Base-by-base conservation (phyloP, 2,888 invertebrate species). In the Melieria omissa region DNA sequence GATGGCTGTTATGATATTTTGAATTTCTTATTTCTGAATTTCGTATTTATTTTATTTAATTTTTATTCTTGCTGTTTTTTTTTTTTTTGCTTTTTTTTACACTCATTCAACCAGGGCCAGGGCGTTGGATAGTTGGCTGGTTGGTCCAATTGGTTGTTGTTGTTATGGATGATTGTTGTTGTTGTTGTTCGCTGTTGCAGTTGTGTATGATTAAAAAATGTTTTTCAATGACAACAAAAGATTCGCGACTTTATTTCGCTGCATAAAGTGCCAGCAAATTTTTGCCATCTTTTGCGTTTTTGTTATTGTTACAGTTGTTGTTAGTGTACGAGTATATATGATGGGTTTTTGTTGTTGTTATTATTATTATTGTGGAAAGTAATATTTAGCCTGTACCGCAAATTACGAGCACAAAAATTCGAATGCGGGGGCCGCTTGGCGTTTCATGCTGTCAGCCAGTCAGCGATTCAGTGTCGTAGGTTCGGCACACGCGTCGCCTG, bases 381-480 rank as follows among this genome's bases (percentile, higher is more conserved):
- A 49, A 67, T 67, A 67, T 67, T 67, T 44, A 60, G 67, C 14
- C 58, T 49, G n/a, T 58, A 67, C 67, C 60, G 60, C 60, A 61
- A 60, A 67, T 67, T 67, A 44, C 60, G 29, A 52, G 52, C 49
- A 46, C 58, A 47, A 46, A 41, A 42, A 58, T n/a, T 12, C n/a
- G 58, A 42, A 9, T 58, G 58, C 29, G 47, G 46, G 55, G 66
- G 58, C 47, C 29, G 29, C 29, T 2, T 29, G 29, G 29, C 29
- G 29, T 29, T 29, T 29, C 29, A 29, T 29, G 29, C 29, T 29
- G 29, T 29, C 29, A 29, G 29, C 29, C 29, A 29, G 29, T 29
- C 29, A 29, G 29, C 29, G 29, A 29, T 29, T 29, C 29, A 29
- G 29, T 29, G 29, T 29, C 12, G 9, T 46, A 46, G 9, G 16